Evolutionary conservation across 2,888 invertebrate genomes (phyloP).

Genomic region (Platycheirus albimanus): DNA sequence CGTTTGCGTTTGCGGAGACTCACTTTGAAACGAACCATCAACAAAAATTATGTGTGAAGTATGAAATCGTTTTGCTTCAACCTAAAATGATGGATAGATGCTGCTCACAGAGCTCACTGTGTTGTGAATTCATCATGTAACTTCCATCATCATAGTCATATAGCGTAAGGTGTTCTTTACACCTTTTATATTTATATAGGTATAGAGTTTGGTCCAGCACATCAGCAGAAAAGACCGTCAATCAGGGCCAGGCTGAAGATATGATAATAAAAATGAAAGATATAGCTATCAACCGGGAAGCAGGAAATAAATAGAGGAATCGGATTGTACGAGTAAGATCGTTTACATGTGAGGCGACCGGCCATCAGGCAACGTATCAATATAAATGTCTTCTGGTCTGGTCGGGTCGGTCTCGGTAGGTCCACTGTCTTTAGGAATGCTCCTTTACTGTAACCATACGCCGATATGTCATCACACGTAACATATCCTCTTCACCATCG

Average conservation of each 20-base stretch:
- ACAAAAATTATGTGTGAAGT: slow-evolving; percentile 75
- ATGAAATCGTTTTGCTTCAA: slow-evolving; percentile 80
- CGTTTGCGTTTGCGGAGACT: slow-evolving; percentile 62
- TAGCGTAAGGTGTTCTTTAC: slow-evolving; percentile 50
- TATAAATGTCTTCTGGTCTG: slow-evolving; percentile 50
- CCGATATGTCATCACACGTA: slow-evolving; percentile 61
- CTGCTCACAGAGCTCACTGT: no score
- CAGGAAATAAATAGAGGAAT: slow-evolving; percentile 58
- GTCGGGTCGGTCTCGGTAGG: not conserved
- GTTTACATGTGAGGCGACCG: no score
- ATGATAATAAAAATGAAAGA: slow-evolving; percentile 17
- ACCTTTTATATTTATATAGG: no score
- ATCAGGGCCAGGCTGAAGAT: slow-evolving; percentile 37
- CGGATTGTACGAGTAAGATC: no score
- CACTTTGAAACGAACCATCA: slow-evolving; percentile 75
- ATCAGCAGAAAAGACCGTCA: slow-evolving; percentile 25
- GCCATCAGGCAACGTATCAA: slow-evolving; percentile 61
- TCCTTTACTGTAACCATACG: slow-evolving; percentile 31
- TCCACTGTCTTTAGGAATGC: slow-evolving; percentile 8
- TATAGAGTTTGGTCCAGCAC: slow-evolving; percentile 24
- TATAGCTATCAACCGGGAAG: slow-evolving; percentile 28
- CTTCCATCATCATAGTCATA: slow-evolving; percentile 41
- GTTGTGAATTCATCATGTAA: slow-evolving; percentile 28
- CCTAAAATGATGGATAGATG: slow-evolving; percentile 70
- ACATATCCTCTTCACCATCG: slow-evolving; percentile 20